Base-by-base conservation (phyloP, 2,888 invertebrate species). In the Eupithecia subumbrata region DNA sequence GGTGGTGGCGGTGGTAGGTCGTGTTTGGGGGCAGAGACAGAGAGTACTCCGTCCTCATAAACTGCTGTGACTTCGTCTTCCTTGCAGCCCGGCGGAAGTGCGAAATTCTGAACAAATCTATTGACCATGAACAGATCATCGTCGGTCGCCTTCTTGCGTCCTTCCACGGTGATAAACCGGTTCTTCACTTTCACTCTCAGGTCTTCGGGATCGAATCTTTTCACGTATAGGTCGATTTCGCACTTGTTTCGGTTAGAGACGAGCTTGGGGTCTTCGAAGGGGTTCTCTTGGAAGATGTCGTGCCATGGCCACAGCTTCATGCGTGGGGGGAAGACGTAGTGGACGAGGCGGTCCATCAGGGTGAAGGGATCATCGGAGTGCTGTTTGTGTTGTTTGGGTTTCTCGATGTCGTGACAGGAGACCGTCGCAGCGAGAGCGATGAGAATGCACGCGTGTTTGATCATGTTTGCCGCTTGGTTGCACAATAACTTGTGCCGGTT, bases 1-100 rank as follows among this genome's bases (percentile, higher is more conserved):
- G 92, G 92, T 2, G 84, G 90, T 1, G 94, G 94, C 5, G 93
- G 93, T 0, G 95, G 94, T 0, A 94, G 74, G 71, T 91, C 89
- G 71, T 94, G 93, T 83, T 90, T 93, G 0, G 94, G 95, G 2
- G 91, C 93, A 2, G 89, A 86, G 25, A 95, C 85, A 5, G 84
- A 85, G 22, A 95, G 82, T 8, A 93, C 81, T 64, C 93, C 91
- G 63, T 91, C 92, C 56, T 92, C 91, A 68, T 91, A 83, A 1
- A 91, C 88, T 2, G 95, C 95, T 0, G 85, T 90, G 12, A 95
- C 92, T 83, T 94, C 95, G 16, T 94, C 94, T 56, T 88, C 90
- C 45, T 88, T 91, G 73, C 90, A 90, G 30, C 93, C 94, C 2
- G 87, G 83, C 2, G 95, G 95, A 43, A 95, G 80, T 22, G 89